Percentiles rank a stretch among this genome's conserved stretches.
Conservation (phyloP, 1,140 invertebrate genomes). For the Chrysopa pallens region DNA sequence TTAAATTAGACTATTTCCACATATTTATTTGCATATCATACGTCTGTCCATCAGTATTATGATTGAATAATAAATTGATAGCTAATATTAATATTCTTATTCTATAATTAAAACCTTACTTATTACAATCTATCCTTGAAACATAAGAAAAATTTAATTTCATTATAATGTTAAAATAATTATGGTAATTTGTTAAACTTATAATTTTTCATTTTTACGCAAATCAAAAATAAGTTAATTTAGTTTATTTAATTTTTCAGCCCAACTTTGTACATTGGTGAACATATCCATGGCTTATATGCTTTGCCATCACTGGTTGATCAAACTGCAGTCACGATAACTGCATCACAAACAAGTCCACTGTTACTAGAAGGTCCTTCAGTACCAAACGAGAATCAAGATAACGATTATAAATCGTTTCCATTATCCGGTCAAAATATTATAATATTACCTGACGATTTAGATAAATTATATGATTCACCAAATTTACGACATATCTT, state of each 20-base stretch:
- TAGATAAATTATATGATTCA: neutral
- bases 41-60: too few relatives aligned
- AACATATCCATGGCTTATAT: slow-evolving; percentile 74
- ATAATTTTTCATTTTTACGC: neutral
- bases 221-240: neutral
- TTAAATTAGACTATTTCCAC: too few relatives aligned
- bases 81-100: too few relatives aligned
- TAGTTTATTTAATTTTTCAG: slow-evolving; percentile 30
- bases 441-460: neutral
- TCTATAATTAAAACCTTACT: too few relatives aligned
- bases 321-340: slow-evolving; percentile 57
- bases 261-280: slow-evolving; percentile 84
- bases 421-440: slow-evolving; percentile 18
- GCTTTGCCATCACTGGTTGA: slow-evolving; percentile 83
- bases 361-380: slow-evolving; percentile 50
- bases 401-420: slow-evolving; percentile 12
- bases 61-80: too few relatives aligned
- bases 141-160: too few relatives aligned
- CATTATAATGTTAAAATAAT: too few relatives aligned
- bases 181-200: too few relatives aligned
- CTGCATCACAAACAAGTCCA: slow-evolving; percentile 34
- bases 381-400: slow-evolving; percentile 9
- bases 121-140: too few relatives aligned
- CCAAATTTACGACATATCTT: too few relatives aligned
- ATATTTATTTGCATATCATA: too few relatives aligned